These are phyloP conservation scores for Apogon talboti DNA, from an alignment of 2,797 vertebrate species.

Conservation along the genomic window DNA sequence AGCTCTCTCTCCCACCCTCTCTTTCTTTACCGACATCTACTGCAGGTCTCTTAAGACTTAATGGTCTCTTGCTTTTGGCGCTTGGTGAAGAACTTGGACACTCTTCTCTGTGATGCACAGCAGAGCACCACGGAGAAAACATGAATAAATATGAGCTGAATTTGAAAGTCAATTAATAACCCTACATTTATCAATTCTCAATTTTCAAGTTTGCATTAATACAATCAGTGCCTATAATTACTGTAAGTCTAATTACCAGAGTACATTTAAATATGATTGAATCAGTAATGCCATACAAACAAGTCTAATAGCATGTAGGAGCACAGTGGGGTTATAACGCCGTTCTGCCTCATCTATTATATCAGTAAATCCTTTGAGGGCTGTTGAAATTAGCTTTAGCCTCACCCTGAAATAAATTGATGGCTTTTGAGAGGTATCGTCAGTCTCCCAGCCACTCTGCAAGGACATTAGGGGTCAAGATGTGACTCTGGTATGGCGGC, in stretches of 20 bases:
- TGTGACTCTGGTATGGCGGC: slow-evolving; percentile 58
- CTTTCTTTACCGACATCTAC: slow-evolving; percentile 53
- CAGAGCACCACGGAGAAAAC: slow-evolving; percentile 38
- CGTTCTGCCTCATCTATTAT: slow-evolving; percentile 57
- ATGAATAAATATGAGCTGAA: slow-evolving; percentile 63
- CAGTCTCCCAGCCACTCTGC: slow-evolving; percentile 45
- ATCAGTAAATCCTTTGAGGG: slow-evolving; percentile 67
- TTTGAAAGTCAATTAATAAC: slow-evolving; percentile 56
- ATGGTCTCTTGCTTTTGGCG: slow-evolving; percentile 68
- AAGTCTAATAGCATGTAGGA: slow-evolving; percentile 59
- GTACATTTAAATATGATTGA: slow-evolving; percentile 67
- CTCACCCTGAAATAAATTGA: slow-evolving; percentile 60
- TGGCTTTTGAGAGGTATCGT: slow-evolving; percentile 61
- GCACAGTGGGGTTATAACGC: slow-evolving; percentile 46
- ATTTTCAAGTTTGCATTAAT: slow-evolving; percentile 63
- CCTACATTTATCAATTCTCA: slow-evolving; percentile 65
- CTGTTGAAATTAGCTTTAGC: slow-evolving; percentile 69
- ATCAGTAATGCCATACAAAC: slow-evolving; percentile 66
- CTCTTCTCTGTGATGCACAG: slow-evolving; percentile 68
- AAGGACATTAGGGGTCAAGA: slow-evolving; percentile 69
- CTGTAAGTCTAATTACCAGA: slow-evolving; percentile 64
- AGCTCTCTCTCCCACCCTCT: slow-evolving; percentile 21
- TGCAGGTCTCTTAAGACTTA: slow-evolving; percentile 68
- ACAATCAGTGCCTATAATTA: slow-evolving; percentile 69
- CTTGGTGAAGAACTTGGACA: slow-evolving; percentile 53